Percentiles rank a stretch among this genome's conserved stretches.
Conservation (phyloP, 2,113 vertebrate genomes). For the Sylvietta virens region DNA sequence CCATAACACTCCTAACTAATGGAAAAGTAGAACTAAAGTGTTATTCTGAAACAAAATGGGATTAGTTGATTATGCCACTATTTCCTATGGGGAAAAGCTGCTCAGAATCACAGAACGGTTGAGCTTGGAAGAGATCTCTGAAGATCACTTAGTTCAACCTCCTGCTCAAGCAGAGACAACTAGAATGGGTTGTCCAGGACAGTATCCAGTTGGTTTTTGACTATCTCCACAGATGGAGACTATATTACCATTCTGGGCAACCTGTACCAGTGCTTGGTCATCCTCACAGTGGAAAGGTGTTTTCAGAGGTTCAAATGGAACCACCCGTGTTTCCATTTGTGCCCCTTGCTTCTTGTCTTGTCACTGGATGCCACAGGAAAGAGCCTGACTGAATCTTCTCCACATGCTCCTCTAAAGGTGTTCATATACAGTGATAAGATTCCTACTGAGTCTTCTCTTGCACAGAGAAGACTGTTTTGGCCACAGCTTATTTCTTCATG, state of each 20-base stretch:
- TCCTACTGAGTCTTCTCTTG: background rate
- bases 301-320: background rate
- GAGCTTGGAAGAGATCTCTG: background rate
- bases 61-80: background rate
- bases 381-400: background rate
- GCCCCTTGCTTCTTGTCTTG: background rate
- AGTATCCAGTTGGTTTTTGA: background rate
- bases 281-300: background rate
- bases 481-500: background rate
- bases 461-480: background rate
- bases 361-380: background rate
- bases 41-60: background rate
- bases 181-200: background rate
- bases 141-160: background rate
- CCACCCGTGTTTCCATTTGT: background rate
- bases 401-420: background rate
- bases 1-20: fast-evolving
- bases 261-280: background rate
- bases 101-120: background rate
- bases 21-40: background rate
- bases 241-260: background rate
- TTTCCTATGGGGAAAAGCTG: background rate
- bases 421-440: background rate
- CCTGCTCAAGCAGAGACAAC: background rate
- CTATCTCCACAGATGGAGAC: background rate